Base-by-base conservation (phyloP, 2,888 invertebrate genomes). In the Drosophila parthenogenetica region DNA sequence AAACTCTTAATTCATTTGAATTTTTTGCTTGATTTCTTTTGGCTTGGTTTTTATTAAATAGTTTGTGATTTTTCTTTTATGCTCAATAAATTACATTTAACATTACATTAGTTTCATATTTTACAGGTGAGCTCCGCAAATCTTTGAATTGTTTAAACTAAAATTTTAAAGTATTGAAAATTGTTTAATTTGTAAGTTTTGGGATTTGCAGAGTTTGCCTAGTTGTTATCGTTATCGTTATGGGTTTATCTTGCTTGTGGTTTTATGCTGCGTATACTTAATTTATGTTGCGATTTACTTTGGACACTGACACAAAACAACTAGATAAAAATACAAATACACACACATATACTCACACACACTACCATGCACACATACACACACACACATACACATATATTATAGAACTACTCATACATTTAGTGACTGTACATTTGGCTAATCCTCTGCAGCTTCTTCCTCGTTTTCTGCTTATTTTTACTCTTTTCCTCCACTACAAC, bases 41-140 rank as follows among this genome's bases (percentile, higher is more conserved):
- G 66, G 59, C 46, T 78, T 68, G 54, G 14, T 40, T 69, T 69
- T 63, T 73, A 57, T 79, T 75, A 62, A 46, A 57, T 57, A 57
- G 22, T 57, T 70, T 72, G 57, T 58, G 55, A 39, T 35, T 49
- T 62, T 57, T 67, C 51, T 51, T 42, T 67, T 49, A 59, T 7
- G 16, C 60, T 72, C 66, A 85, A 87, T 85, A 85, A 85, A 69
- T 85, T 85, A 85, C 53, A 45, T 78, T 85, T 86, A 87, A 87
- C 77, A 75, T 82, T 83, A 87, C 61, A 66, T 68, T 79, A 51
- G 19, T 45, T 39, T 14, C n/a, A 16, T 69, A 48, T 16, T 49
- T 35, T 35, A 35, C 25, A 46, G 25, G 25, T 25, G 46, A 22
- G 46, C 5, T 25, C 14, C 13, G 22, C 45, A 45, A 45, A 45